Conservation (phyloP, 2,113 vertebrate genomes). For the Nestor notabilis region DNA sequence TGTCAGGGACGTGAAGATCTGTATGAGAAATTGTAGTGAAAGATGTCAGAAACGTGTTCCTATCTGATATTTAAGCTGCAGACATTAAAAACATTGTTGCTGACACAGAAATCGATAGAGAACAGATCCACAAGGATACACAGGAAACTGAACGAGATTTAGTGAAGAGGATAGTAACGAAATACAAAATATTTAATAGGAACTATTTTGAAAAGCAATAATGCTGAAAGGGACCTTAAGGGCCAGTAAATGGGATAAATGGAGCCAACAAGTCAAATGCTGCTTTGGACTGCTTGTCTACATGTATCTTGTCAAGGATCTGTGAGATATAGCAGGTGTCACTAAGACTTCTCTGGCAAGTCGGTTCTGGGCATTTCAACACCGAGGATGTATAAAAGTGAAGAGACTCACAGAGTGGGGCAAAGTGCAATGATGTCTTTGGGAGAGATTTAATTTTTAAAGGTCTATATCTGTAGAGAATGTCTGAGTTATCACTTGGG, state of each 20-base stretch:
- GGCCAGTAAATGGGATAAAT: conserved; percentile 42
- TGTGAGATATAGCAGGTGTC: not conserved
- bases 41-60: not conserved
- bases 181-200: conserved; percentile 30
- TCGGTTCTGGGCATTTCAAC: not conserved
- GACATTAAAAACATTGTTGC: not conserved
- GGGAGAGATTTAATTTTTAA: not conserved
- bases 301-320: not conserved
- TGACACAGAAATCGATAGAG: not conserved
- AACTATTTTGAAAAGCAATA: not conserved
- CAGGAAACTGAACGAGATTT: not conserved
- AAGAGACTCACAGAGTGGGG: not conserved
- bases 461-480: not conserved
- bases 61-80: not conserved
- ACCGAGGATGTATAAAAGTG: not conserved
- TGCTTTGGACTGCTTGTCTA: not conserved
- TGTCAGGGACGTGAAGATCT: not conserved
- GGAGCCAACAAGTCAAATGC: not conserved
- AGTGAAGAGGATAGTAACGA: not conserved
- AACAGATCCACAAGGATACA: not conserved
- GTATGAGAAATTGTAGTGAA: not conserved
- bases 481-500: not conserved
- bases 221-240: conserved; percentile 22
- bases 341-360: not conserved
- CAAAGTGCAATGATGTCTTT: not conserved